Conservation (phyloP, 2,888 invertebrate genomes). For the Prosapia bicincta region DNA sequence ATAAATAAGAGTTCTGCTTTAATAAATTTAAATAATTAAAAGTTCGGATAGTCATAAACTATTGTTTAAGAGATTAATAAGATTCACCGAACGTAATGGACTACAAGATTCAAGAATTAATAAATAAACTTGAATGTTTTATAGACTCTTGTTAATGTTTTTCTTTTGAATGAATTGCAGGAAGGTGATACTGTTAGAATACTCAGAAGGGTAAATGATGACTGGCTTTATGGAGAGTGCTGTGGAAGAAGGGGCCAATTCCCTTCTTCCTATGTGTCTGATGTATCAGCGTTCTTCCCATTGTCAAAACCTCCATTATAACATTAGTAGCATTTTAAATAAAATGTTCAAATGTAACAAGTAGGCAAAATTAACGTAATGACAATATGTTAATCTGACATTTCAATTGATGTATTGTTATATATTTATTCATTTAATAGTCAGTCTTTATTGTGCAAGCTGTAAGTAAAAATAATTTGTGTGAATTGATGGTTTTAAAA, state of each 20-base stretch:
- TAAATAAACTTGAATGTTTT: no score
- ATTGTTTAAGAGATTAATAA: no score
- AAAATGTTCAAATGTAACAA: neutral
- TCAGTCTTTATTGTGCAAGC: neutral
- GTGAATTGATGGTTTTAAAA: neutral
- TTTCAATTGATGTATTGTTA: neutral
- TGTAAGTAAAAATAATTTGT: neutral
- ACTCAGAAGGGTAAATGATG: conserved; percentile 64
- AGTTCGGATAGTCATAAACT: no score
- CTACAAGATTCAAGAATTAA: no score
- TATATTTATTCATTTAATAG: neutral
- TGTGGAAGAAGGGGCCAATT: conserved; percentile 69
- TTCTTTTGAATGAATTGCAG: conserved; percentile 47
- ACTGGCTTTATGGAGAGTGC: conserved; percentile 75
- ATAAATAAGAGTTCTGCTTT: no score
- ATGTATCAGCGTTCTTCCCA: conserved; percentile 22
- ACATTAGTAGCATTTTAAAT: no score
- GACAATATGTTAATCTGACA: no score
- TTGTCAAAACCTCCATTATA: conserved; percentile 7
- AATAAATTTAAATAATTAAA: no score
- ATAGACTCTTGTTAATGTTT: no score
- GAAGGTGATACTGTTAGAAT: conserved; percentile 62
- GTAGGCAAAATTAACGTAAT: neutral
- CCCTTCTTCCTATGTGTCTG: conserved; percentile 66
- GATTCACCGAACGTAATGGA: no score